phyloP scores from a whole-genome alignment of 2,113 vertebrate genomes.

The Sinocyclocheilus anshuiensis region DNA sequence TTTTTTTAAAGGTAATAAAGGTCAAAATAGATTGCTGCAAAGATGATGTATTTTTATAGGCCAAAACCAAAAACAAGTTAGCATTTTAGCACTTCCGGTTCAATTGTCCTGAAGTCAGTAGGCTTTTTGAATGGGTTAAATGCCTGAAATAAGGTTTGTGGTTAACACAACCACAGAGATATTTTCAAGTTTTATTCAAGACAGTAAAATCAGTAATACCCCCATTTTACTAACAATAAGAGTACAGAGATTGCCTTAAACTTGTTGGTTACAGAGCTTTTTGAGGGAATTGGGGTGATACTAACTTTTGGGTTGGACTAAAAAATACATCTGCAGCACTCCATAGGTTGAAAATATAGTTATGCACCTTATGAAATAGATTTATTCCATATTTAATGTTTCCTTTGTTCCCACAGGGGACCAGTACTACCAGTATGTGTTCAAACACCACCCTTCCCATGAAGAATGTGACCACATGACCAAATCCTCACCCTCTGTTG shows the following conservation, averaged over 20 bases:
- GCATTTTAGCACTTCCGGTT: background rate
- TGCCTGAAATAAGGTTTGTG: background rate
- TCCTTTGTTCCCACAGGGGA: slow-evolving; percentile 69
- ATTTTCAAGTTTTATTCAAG: background rate
- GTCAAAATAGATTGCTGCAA: background rate
- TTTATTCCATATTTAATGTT: background rate
- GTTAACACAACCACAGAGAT: background rate
- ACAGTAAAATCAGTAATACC: background rate
- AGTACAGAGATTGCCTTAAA: background rate
- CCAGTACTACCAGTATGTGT: slow-evolving; percentile 88
- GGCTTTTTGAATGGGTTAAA: background rate
- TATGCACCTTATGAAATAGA: background rate
- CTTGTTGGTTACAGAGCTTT: background rate
- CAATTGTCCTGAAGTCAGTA: background rate
- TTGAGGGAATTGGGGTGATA: background rate
- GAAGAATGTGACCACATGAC: slow-evolving; percentile 79
- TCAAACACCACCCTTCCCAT: slow-evolving; percentile 85
- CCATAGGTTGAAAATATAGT: background rate
- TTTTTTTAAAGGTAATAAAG: slow-evolving; percentile 94
- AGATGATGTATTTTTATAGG: background rate
- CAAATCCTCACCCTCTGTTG: slow-evolving; percentile 74
- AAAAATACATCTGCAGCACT: background rate
- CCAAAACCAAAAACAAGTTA: background rate
- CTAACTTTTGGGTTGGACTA: background rate
- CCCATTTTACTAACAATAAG: background rate